phyloP scores from a whole-genome alignment of 1,140 invertebrate genomes.

The Bombyx mori region ASM3026992v2 NC_085127.1:10936501-10937000 shows the following conservation, averaged over 20 bases:
- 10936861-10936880: no score
- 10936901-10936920: no score
- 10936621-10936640: constrained; percentile 38
- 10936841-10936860: no score
- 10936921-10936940: no score
- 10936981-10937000: no score
- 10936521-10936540: constrained; percentile 61
- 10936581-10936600: constrained; percentile 42
- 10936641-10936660: constrained; percentile 55
- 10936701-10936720: constrained; percentile 64
- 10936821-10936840: neutral
- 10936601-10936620: constrained; percentile 55
- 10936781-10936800: neutral
- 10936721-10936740: constrained; percentile 39
- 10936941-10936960: no score
- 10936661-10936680: constrained; percentile 34
- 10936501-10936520: constrained; percentile 62
- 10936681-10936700: constrained; percentile 50
- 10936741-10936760: constrained; percentile 27
- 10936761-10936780: constrained; percentile 2
- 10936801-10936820: neutral
- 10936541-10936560: constrained; percentile 61
- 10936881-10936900: no score
- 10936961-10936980: no score
- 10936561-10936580: constrained; percentile 35